Evolutionary conservation across 2,113 vertebrate genomes (phyloP), one percentile per base, ranked within the genome.

Genomic region (Pantherophis guttatus): DNA sequence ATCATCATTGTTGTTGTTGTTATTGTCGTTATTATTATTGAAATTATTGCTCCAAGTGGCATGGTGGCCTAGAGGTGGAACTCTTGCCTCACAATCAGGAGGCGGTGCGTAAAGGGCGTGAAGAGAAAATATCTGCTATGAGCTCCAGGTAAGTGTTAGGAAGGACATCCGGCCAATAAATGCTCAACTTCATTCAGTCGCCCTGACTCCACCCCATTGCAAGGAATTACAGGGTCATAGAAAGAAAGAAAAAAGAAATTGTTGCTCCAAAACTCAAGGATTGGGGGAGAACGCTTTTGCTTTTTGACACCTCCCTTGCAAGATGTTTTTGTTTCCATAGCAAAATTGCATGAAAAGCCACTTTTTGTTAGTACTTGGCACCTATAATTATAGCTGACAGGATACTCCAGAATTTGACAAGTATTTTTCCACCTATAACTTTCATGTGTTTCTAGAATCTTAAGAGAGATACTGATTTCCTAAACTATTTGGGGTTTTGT

Each of bases 401-500:
- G 88, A 95, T 96, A 94, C 62, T 95, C 89, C 87, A 24, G 11
- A 94, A 91, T 94, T 70, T 94, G 92, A 96, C 96, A 94, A 95
- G 95, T 4, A 50, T 95, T 97, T 94, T 96, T 24, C 65, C 90
- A 94, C 17, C 13, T 96, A 95, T 95, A 65, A 9, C 0, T 65
- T 58, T 96, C 94, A 89, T 90, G 57, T n/a, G 90, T 94, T 94
- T 94, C 90, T 94, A 55, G 26, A 48, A 95, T 57, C 87, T 94
- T 24, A 8, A 90, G 29, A 33, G 1, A 92, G 65, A 93, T 94
- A 93, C 65, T 90, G 62, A 62, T 11, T 90, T 93, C 48, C 54
- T 7, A 5, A 94, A 17, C 85, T 1, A 23, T 88, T 7, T 39
- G 8, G 70, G 23, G 62, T 65, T 90, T 52, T 24, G 26, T 90